These are phyloP conservation scores for Clarias gariepinus DNA, from an alignment of 2,113 vertebrate species.

Conservation along the genomic window DNA sequence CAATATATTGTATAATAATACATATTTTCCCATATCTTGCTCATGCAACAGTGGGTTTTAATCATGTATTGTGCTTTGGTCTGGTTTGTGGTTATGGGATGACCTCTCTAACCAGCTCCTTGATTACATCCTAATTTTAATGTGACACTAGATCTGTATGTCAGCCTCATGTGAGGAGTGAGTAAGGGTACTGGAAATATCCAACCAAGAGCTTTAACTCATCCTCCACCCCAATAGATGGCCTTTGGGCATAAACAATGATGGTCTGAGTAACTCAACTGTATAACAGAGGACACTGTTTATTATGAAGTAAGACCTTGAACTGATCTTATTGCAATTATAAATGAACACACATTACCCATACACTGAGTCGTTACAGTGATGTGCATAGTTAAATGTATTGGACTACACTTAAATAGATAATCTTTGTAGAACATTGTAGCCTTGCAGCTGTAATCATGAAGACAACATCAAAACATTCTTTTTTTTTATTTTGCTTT, in stretches of 20 bases:
- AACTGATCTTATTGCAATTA: neutral
- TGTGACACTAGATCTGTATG: conserved; percentile 72
- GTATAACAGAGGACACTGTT: conserved; percentile 2
- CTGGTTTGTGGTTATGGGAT: conserved; percentile 31
- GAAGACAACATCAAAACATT: neutral
- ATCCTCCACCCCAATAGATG: neutral
- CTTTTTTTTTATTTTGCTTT: too few species aligned
- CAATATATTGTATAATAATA: too few species aligned
- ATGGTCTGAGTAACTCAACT: conserved; percentile 21
- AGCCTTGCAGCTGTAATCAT: neutral
- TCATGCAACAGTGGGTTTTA: conserved; percentile 40
- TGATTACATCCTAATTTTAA: conserved; percentile 72
- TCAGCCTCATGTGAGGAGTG: conserved; percentile 75
- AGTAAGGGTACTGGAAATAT: conserved; percentile 73
- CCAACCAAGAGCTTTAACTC: conserved; percentile 49
- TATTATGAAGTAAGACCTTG: neutral
- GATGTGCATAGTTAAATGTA: neutral
- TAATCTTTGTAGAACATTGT: neutral
- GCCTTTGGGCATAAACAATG: conserved; percentile 9
- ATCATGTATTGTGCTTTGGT: conserved; percentile 39
- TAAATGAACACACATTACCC: neutral
- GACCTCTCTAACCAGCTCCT: conserved; percentile 66
- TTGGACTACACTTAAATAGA: neutral
- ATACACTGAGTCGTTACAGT: neutral
- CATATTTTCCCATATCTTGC: neutral